phyloP scores from a whole-genome alignment of 2,113 vertebrate genomes.

The Poeciliopsis occidentalis region DNA sequence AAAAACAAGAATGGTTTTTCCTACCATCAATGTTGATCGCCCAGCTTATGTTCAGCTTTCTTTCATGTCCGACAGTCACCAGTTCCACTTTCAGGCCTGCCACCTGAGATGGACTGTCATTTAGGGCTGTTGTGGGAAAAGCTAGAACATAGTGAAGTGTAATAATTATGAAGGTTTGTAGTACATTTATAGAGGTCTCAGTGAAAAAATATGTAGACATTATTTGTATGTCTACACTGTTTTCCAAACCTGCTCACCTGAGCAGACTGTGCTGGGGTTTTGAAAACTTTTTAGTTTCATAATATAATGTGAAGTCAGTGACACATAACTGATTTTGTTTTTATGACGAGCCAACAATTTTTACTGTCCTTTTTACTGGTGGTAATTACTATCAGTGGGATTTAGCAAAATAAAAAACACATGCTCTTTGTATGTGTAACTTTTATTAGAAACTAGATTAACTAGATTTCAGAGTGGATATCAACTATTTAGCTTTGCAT shows the following conservation, averaged over 20 bases:
- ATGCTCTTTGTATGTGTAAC: too few relatives aligned
- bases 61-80: neutral
- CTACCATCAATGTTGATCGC: conserved; percentile 79
- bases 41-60: conserved; percentile 81
- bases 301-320: neutral
- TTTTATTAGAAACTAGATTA: too few relatives aligned
- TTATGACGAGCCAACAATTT: neutral
- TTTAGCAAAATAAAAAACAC: too few relatives aligned
- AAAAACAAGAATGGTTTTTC: neutral
- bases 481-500: too few relatives aligned
- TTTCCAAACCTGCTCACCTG: neutral
- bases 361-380: too few relatives aligned
- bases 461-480: too few relatives aligned
- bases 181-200: neutral
- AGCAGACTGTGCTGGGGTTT: neutral
- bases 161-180: neutral
- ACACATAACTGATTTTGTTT: neutral
- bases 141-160: neutral
- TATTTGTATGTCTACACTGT: neutral
- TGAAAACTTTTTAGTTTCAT: neutral
- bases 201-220: neutral
- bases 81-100: conserved; percentile 40
- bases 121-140: fast-evolving
- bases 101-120: conserved; percentile 65
- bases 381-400: too few relatives aligned